Evolutionary conservation across 2,113 vertebrate species (phyloP).

Genomic region (Plestiodon gilberti): DNA sequence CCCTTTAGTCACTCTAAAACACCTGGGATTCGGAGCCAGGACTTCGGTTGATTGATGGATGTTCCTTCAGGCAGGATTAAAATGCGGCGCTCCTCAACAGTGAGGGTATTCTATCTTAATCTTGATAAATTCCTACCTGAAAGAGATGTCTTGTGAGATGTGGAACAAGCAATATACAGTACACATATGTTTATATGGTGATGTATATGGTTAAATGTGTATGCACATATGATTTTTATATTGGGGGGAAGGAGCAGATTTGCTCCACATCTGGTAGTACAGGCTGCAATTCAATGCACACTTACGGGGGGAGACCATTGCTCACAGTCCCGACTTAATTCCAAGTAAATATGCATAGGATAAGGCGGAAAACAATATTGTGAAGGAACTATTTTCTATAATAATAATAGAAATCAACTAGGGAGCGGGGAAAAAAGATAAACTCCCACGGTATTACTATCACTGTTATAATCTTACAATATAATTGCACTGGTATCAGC

Average conservation of each 20-base stretch:
- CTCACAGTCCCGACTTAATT: not conserved
- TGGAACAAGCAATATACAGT: not conserved
- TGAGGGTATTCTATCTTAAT: not conserved
- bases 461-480: not conserved
- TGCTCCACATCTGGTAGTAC: not conserved
- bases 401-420: too few species aligned
- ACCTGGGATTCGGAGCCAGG: not conserved
- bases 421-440: not conserved
- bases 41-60: too few species aligned
- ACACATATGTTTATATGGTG: too few species aligned
- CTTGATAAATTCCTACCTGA: not conserved
- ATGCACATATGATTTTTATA: not conserved
- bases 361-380: not conserved
- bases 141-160: not conserved
- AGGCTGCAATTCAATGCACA: too few species aligned
- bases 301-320: too few species aligned
- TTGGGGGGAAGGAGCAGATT: not conserved
- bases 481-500: not conserved
- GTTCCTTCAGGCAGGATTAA: not conserved
- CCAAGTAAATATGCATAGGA: not conserved
- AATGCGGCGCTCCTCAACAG: too few species aligned
- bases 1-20: not conserved
- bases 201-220: not conserved
- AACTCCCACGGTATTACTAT: not conserved
- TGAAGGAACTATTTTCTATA: not conserved